Conservation (phyloP, 1,140 invertebrate genomes). For the Eciton burchellii region DNA sequence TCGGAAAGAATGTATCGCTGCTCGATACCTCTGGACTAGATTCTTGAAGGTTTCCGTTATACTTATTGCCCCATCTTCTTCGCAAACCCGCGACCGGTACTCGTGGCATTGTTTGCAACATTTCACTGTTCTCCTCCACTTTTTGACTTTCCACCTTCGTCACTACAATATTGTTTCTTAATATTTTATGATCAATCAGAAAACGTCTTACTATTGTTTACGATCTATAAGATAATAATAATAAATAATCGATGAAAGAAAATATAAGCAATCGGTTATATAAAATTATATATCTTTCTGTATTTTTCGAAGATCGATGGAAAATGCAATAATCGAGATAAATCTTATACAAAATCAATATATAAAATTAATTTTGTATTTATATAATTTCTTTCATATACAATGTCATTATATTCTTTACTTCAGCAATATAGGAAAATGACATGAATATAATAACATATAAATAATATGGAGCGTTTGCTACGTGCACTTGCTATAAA, state of each 20-base stretch:
- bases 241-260: too few species aligned
- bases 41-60: constrained; percentile 82
- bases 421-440: too few species aligned
- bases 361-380: too few species aligned
- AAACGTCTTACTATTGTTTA: constrained; percentile 8
- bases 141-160: constrained; percentile 52
- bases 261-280: not conserved
- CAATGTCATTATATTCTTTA: too few species aligned
- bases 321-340: not conserved
- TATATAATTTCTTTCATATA: too few species aligned
- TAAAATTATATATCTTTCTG: too few species aligned
- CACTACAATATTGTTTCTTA: constrained; percentile 47
- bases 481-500: too few species aligned
- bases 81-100: constrained; percentile 81
- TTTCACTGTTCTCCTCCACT: constrained; percentile 67
- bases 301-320: too few species aligned
- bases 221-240: not conserved
- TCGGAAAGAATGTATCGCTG: constrained; percentile 80
- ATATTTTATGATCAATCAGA: not conserved
- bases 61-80: constrained; percentile 77
- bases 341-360: too few species aligned
- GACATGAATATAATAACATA: too few species aligned
- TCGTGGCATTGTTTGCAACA: constrained; percentile 82
- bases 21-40: constrained; percentile 85
- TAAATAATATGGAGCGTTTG: too few species aligned